Evolutionary conservation across 2,797 vertebrate genomes (phyloP).

Genomic region (Acipenser oxyrinchus): DNA sequence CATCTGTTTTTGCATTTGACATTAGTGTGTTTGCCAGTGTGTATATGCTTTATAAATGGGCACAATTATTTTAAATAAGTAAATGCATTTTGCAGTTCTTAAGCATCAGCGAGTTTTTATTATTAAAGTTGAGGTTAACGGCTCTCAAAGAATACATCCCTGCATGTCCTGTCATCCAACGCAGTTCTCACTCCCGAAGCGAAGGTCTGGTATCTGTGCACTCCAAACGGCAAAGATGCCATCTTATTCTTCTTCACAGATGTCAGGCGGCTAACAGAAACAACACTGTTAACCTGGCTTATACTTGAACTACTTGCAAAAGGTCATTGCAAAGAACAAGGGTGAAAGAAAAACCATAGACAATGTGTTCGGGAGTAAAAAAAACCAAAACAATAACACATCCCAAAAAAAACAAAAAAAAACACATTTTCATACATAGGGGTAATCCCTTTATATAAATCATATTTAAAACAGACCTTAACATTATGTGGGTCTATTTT

Average conservation of each 20-base stretch:
- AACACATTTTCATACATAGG: background rate
- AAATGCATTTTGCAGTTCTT: too few species aligned
- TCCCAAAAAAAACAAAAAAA: background rate
- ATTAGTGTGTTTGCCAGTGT: too few species aligned
- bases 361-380: background rate
- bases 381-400: background rate
- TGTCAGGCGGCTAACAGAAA: background rate
- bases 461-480: too few species aligned
- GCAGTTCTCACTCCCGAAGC: slow-evolving; percentile 14
- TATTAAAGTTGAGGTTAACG: slow-evolving; percentile 8
- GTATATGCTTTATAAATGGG: too few species aligned
- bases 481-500: too few species aligned
- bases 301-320: background rate
- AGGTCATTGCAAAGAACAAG: background rate
- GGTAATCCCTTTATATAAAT: background rate
- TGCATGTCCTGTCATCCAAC: slow-evolving; percentile 8
- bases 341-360: background rate
- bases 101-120: too few species aligned
- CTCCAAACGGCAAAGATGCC: background rate
- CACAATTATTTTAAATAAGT: too few species aligned
- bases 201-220: slow-evolving; percentile 21
- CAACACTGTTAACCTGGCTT: background rate
- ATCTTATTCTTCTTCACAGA: background rate
- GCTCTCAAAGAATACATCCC: slow-evolving; percentile 15
- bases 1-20: too few species aligned